Percentiles rank a stretch among this genome's conserved stretches.
phyloP scores from a whole-genome alignment of 1,140 invertebrate genomes.

The Ips nitidus region DNA sequence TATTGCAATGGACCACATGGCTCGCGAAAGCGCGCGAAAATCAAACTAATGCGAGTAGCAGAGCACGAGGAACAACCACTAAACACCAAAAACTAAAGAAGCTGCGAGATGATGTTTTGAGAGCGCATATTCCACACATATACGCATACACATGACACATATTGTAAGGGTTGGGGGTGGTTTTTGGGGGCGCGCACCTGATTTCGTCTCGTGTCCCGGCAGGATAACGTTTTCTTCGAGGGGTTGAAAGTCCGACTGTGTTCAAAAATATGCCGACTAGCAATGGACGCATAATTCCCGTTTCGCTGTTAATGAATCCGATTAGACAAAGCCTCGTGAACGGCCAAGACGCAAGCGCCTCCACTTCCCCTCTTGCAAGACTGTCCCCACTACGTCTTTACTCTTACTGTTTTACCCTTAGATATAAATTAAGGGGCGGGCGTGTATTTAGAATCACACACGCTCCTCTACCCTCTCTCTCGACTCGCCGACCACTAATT shows the following conservation, averaged over 20 bases:
- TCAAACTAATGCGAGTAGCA: slow-evolving; percentile 35
- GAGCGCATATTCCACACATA: slow-evolving; percentile 43
- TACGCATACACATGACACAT: slow-evolving; percentile 39
- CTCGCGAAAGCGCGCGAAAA: slow-evolving; percentile 36
- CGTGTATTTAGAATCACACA: slow-evolving; percentile 53
- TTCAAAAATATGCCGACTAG: slow-evolving; percentile 55
- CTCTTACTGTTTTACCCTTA: slow-evolving; percentile 54
- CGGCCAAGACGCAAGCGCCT: slow-evolving; percentile 54
- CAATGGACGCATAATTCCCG: slow-evolving; percentile 59
- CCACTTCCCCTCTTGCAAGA: slow-evolving; percentile 47
- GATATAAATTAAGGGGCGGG: slow-evolving; percentile 54
- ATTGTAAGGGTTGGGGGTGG: slow-evolving; percentile 26
- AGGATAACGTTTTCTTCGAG: slow-evolving; percentile 47
- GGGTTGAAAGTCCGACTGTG: slow-evolving; percentile 49
- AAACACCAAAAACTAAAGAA: slow-evolving; percentile 39
- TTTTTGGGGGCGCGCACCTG: slow-evolving; percentile 42
- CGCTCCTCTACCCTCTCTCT: slow-evolving; percentile 45
- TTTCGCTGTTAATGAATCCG: slow-evolving; percentile 59
- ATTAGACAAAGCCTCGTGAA: slow-evolving; percentile 57
- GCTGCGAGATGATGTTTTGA: slow-evolving; percentile 29
- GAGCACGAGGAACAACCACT: slow-evolving; percentile 30
- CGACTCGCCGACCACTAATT: slow-evolving; percentile 50
- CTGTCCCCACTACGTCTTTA: slow-evolving; percentile 47
- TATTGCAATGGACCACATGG: slow-evolving; percentile 38
- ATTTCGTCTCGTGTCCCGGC: slow-evolving; percentile 39